phyloP scores from a whole-genome alignment of 2,888 invertebrate species.

The Drosophila hamatofila region DNA sequence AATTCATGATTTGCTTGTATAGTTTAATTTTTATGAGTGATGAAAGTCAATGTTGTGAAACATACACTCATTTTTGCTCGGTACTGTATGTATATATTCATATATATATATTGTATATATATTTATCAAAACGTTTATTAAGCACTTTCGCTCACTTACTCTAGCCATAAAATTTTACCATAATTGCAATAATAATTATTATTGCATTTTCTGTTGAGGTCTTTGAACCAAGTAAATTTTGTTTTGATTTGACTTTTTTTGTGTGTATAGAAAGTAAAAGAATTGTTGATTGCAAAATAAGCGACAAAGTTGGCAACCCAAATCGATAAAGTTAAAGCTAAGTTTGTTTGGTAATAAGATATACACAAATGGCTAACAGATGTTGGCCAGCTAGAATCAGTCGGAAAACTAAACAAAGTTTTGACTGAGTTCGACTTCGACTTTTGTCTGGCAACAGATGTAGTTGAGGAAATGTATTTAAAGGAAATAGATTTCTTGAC shows the following conservation, averaged over 20 bases:
- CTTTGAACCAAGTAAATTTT: constrained; percentile 40
- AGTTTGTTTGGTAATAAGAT: constrained; percentile 52
- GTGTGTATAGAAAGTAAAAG: constrained; percentile 12
- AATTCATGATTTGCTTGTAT: too few species aligned
- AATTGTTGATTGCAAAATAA: constrained; percentile 56
- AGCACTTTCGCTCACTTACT: constrained; percentile 19
- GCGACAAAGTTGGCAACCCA: constrained; percentile 37
- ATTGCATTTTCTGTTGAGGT: constrained; percentile 22
- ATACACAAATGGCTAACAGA: constrained; percentile 26
- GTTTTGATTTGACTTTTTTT: constrained; percentile 12
- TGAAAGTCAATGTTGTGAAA: too few species aligned
- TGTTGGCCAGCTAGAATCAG: constrained; percentile 23
- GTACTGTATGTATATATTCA: not conserved
- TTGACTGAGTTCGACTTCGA: not conserved
- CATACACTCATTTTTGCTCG: too few species aligned
- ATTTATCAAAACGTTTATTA: not conserved
- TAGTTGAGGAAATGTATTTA: constrained; percentile 14
- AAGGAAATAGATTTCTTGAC: not conserved
- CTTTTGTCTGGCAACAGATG: not conserved
- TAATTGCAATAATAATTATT: constrained; percentile 16
- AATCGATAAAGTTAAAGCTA: constrained; percentile 22
- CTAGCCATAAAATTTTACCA: not conserved
- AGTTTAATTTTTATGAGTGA: too few species aligned
- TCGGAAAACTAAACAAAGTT: not conserved
- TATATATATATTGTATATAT: not conserved